Evolutionary conservation across 64 coral and sea anemone genomes (phyloP).

Genomic region (Acropora yongei): DNA sequence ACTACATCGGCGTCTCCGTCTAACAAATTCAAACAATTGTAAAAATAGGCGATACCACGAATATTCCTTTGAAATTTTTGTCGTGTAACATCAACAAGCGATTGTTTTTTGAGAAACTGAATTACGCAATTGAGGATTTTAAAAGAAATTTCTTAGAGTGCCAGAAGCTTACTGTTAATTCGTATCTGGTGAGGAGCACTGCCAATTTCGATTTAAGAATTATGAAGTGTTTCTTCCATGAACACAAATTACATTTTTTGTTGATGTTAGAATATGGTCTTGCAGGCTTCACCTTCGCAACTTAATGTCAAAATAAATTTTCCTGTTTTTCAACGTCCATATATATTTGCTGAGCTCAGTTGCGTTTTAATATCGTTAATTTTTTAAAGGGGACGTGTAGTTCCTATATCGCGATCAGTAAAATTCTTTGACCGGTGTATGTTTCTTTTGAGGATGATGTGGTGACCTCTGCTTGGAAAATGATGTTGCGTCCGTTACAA

Average conservation of each 20-base stretch:
- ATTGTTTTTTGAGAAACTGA: too few relatives aligned
- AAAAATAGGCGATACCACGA: not conserved
- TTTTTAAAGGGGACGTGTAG: constrained; percentile 62
- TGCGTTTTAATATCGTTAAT: constrained; percentile 32
- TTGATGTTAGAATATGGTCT: not conserved
- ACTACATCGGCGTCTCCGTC: too few relatives aligned
- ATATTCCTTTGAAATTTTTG: too few relatives aligned
- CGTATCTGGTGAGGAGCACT: not conserved
- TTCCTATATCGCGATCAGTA: constrained; percentile 28
- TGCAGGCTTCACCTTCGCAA: constrained; percentile 11
- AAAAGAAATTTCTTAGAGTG: constrained; percentile 7
- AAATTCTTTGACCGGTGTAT: constrained; percentile 34
- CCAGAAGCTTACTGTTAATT: constrained; percentile 17
- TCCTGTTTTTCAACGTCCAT: constrained; percentile 53
- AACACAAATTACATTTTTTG: too few relatives aligned
- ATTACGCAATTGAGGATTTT: not conserved
- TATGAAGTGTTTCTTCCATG: too few relatives aligned
- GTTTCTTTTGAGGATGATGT: constrained; percentile 38
- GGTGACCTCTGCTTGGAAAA: constrained; percentile 44
- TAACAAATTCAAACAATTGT: not conserved
- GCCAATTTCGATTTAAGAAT: not conserved
- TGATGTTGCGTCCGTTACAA: constrained; percentile 41
- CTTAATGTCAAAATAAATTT: not conserved
- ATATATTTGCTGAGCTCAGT: constrained; percentile 56
- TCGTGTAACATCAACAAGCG: too few relatives aligned